Conservation (phyloP, 1,140 invertebrate genomes). For the Acromyrmex heyeri region DNA sequence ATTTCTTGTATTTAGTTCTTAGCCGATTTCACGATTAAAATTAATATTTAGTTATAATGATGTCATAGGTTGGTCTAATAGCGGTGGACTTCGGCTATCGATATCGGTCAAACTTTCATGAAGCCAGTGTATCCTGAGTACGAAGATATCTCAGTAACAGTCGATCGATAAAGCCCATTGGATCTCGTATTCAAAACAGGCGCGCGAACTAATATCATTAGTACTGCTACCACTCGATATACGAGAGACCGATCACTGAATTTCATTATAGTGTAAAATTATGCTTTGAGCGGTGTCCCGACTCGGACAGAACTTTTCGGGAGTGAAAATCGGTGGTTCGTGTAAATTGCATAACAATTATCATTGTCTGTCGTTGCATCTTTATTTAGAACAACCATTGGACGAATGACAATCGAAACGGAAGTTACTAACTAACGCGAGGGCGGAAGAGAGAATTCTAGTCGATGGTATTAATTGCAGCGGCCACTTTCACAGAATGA, state of each 20-base stretch:
- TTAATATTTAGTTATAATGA: background rate
- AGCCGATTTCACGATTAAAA: background rate
- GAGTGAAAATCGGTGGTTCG: conserved; percentile 19
- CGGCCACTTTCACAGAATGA: background rate
- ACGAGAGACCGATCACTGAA: conserved; percentile 13
- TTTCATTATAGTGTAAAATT: conserved; percentile 39
- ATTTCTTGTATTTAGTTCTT: background rate
- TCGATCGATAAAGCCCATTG: conserved; percentile 53
- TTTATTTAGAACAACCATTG: background rate
- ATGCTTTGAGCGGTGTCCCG: background rate
- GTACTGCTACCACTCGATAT: conserved; percentile 41
- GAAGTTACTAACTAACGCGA: background rate
- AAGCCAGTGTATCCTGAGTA: conserved; percentile 26
- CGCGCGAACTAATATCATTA: conserved; percentile 50
- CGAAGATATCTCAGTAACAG: conserved; percentile 63
- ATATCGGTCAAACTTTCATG: conserved; percentile 53
- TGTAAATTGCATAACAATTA: conserved; percentile 13
- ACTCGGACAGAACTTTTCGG: background rate
- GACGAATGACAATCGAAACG: background rate
- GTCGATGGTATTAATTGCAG: background rate
- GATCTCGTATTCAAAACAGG: conserved; percentile 57
- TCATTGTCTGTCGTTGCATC: background rate
- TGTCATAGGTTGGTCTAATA: background rate
- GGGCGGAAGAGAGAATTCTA: background rate
- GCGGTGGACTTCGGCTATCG: conserved; percentile 40